Evolutionary conservation across 2,113 vertebrate species (phyloP).

Genomic region (Aleadryas rufinucha): DNA sequence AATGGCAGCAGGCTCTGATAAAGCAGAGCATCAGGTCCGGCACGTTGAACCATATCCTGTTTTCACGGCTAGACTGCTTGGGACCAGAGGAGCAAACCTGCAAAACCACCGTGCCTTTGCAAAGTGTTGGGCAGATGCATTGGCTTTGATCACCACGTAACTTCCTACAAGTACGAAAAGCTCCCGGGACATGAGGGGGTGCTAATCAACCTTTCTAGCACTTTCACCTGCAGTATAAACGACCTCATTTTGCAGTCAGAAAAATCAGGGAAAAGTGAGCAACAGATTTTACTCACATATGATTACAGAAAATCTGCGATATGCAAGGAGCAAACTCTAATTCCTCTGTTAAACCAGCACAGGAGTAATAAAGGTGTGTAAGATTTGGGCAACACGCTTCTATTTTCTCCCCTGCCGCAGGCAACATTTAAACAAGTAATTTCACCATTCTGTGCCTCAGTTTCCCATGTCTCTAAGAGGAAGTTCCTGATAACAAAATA

Average conservation of each 20-base stretch:
- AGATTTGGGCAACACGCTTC: not conserved
- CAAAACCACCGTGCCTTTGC: accelerated
- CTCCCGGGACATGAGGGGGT: accelerated
- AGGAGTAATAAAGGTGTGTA: not conserved
- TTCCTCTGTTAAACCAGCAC: not conserved
- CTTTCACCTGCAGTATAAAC: not conserved
- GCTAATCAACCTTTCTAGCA: not conserved
- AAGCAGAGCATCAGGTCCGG: not conserved
- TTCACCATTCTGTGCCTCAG: not conserved
- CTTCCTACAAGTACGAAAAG: not conserved
- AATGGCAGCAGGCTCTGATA: not conserved
- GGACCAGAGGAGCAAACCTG: not conserved
- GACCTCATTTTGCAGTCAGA: not conserved
- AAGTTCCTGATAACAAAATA: not conserved
- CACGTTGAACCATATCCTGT: not conserved
- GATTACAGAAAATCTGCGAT: not conserved
- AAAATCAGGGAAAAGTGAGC: not conserved
- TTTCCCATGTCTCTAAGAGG: not conserved
- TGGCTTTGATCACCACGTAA: not conserved
- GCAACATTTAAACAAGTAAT: not conserved
- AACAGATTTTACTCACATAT: not conserved
- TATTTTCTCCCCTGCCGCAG: not conserved
- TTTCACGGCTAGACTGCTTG: not conserved
- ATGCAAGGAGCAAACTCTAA: not conserved
- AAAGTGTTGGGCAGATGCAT: accelerated